Percentiles rank a stretch among this genome's conserved stretches.
phyloP scores from a whole-genome alignment of 2,888 invertebrate genomes.

The Melikaiella ostensackeni region DNA sequence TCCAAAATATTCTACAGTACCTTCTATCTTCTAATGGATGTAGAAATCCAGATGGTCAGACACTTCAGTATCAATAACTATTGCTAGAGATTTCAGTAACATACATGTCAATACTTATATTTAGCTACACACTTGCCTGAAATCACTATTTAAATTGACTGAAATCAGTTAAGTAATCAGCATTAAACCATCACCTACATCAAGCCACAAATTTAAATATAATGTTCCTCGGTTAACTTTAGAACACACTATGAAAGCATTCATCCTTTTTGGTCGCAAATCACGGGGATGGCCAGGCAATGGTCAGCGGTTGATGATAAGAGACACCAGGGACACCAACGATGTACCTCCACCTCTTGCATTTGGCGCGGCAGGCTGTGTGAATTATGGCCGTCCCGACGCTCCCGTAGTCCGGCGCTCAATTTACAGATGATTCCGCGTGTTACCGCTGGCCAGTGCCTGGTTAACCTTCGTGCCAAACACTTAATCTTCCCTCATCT shows the following conservation, averaged over 20 bases:
- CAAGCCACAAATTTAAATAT: neutral
- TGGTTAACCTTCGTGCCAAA: constrained; percentile 76
- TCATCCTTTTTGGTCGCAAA: constrained; percentile 48
- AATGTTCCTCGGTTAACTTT: neutral
- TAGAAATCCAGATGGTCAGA: too few relatives aligned
- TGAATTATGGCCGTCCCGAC: constrained; percentile 79
- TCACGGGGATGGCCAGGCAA: constrained; percentile 49
- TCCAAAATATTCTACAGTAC: too few relatives aligned
- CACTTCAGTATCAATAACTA: too few relatives aligned
- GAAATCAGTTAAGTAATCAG: too few relatives aligned
- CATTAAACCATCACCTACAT: too few relatives aligned
- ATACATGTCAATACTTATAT: too few relatives aligned
- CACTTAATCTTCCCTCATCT: constrained; percentile 77
- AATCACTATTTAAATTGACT: too few relatives aligned
- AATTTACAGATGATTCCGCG: constrained; percentile 81
- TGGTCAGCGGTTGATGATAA: constrained; percentile 53
- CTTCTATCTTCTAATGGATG: too few relatives aligned
- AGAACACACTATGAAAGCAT: constrained; percentile 30
- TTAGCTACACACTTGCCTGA: too few relatives aligned
- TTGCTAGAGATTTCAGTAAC: too few relatives aligned
- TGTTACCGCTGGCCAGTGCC: constrained; percentile 78
- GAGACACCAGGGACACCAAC: constrained; percentile 45
- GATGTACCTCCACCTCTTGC: constrained; percentile 40
- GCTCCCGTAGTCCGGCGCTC: constrained; percentile 78
- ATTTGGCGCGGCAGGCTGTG: constrained; percentile 68